A percentile compares a stretch with the other conserved stretches of the same genome.
Evolutionary conservation across 2,113 vertebrate species (phyloP).

Genomic region (Saccopteryx leptura): DNA sequence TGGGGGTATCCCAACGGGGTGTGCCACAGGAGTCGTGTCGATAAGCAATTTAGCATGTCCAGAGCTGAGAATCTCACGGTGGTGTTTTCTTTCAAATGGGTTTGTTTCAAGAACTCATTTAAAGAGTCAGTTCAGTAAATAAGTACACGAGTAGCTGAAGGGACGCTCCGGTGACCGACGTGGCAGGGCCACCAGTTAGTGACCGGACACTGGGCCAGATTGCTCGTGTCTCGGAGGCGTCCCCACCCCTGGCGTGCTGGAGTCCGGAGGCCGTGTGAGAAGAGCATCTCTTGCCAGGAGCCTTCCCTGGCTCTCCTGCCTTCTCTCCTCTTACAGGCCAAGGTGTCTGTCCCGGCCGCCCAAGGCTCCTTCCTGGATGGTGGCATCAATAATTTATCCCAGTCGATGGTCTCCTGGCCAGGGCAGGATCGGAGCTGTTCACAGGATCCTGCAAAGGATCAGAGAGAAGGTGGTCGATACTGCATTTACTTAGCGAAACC

Average conservation of each 20-base stretch:
- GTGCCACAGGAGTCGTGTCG: background rate
- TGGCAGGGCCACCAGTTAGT: background rate
- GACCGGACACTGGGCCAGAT: background rate
- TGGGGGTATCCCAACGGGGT: background rate
- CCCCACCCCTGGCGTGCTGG: background rate
- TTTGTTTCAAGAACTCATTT: background rate
- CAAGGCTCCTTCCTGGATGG: background rate
- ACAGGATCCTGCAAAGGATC: background rate
- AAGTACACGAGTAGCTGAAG: background rate
- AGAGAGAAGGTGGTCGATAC: constrained; percentile 58
- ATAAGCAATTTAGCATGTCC: background rate
- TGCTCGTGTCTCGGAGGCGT: background rate
- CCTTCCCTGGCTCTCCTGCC: background rate
- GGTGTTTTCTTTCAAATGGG: background rate
- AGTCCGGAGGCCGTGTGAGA: background rate
- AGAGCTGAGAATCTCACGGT: background rate
- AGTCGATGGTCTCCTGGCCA: background rate
- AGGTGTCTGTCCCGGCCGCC: background rate
- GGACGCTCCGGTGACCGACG: accelerated
- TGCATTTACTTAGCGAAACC: constrained; percentile 74
- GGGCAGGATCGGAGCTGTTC: constrained; percentile 23
- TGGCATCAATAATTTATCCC: constrained; percentile 48
- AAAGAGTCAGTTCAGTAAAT: background rate
- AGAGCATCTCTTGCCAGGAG: background rate
- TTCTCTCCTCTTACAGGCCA: background rate